Base-by-base conservation (phyloP, 2,888 invertebrate species). In the Latrodectus elegans region DNA sequence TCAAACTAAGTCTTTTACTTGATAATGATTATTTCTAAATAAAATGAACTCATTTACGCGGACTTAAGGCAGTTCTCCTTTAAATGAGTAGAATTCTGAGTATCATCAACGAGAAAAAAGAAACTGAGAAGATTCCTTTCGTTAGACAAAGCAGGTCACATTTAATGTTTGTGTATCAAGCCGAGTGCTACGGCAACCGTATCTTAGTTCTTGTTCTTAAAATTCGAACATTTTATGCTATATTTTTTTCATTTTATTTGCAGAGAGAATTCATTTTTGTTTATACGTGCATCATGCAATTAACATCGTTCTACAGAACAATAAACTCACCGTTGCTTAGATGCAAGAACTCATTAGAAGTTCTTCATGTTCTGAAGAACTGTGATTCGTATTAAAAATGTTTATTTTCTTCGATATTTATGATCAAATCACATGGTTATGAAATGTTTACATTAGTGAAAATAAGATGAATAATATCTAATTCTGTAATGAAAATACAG, bases 121-220 rank as follows among this genome's bases (percentile, higher is more conserved):
- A 60, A 60, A 60, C 6, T 6, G 14, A 6, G 60, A 60, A 11
- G 60, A 60, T 60, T 53, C 52, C 15, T 75, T 75, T 14, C 75
- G 55, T 14, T 60, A 17, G 55, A 75, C 49, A 53, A 38, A 75
- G 26, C 26, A 75, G 75, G 75, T 75, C 75, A 75, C 26, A 55
- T 60, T 55, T 26, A 60, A 75, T 75, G 75, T 75, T 75, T 75
- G 64, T 64, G 55, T 75, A 38, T 55, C 26, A 38, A 3, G 17
- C 14, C 4, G 26, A 38, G 14, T 60, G 22, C 75, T 75, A 75
- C 60, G 75, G 75, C 75, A 75, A 75, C 75, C 75, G 75, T 75
- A 17, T 75, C 55, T 26, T 26, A 55, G n/a, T 60, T 60, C n/a
- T n/a, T 60, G n/a, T 38, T 6, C 38, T 38, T 38, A 38, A 38